A percentile compares a stretch with the other conserved stretches of the same genome.
Evolutionary conservation across 2,113 vertebrate genomes (phyloP).

Genomic region (Rhagologus leucostigma): DNA sequence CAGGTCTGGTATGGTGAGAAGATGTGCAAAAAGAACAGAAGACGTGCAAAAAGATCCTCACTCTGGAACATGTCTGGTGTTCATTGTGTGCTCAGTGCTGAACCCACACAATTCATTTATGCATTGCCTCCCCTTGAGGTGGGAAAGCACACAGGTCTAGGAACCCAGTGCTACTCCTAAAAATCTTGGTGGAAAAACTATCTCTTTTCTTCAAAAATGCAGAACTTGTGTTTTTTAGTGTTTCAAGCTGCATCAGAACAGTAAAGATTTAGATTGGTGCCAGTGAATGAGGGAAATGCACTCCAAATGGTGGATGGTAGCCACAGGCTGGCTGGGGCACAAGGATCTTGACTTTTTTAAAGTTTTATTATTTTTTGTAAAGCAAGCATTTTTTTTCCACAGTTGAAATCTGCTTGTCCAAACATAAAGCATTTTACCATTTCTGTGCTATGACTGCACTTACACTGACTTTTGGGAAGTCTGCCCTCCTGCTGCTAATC

Average conservation of each 20-base stretch:
- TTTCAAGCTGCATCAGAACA: not conserved
- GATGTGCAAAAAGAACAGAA: not conserved
- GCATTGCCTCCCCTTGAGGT: not conserved
- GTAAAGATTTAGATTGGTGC: not conserved
- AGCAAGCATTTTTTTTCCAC: not conserved
- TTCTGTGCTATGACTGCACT: not conserved
- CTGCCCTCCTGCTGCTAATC: not conserved
- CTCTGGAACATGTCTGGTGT: fast-evolving
- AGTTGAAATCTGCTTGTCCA: not conserved
- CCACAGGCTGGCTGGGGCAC: not conserved
- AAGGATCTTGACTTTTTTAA: not conserved
- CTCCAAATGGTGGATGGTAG: not conserved
- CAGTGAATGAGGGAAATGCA: not conserved
- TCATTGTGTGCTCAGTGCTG: not conserved
- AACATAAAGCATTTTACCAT: not conserved
- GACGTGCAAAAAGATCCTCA: not conserved
- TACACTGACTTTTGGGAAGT: not conserved
- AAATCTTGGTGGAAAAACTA: not conserved
- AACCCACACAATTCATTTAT: not conserved
- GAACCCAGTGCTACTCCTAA: not conserved
- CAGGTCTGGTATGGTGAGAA: not conserved
- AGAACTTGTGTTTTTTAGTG: not conserved
- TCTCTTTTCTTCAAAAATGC: not conserved
- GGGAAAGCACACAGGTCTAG: not conserved
- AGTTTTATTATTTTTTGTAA: not conserved